Evolutionary conservation across 2,113 vertebrate genomes (phyloP), one percentile per base, ranked within the genome.

Genomic region (Oryzias celebensis): DNA sequence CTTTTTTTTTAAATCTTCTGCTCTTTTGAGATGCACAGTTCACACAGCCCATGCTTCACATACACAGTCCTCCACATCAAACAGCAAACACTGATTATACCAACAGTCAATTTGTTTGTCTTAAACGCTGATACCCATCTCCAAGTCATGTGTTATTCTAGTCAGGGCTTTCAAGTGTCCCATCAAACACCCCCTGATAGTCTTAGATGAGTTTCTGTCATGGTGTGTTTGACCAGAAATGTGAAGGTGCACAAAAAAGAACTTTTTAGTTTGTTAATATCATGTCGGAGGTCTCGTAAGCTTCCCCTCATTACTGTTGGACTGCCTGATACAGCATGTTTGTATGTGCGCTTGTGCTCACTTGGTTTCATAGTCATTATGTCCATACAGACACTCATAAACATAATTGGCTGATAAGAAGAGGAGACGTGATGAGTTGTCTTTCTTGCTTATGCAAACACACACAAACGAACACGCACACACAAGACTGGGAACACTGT

Each of bases 391-490:
- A 85, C 73, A 72, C 62, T 85, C 78, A 82, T 85, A 83, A 88
- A 89, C 85, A 85, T 73, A 80, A 80, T 58, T 72, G 75, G 50
- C 72, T 78, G 85, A 89, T 87, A 89, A 89, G 74, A 71, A 55
- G 45, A 78, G 71, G 66, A 62, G 84, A 87, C 82, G 62, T 81
- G 84, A 83, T 77, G 73, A 80, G 41, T 81, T 74, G 54, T 68
- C 58, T 52, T 64, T 28, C n/a, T 58, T 42, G 45, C 5, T 0
- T 28, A 51, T 52, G 8, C 14, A 49, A 54, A 65, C 41, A 50
- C 64, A 66, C 57, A 65, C 55, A 20, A 28, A 48, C 45, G 54
- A 51, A 63, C 59, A 68, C 59, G 69, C 46, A 51, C 62, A 65
- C 60, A 57, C 58, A 60, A 36, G 44, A 48, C 51, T 58, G 52